Conservation (phyloP, 2,888 invertebrate species). For the Leptinotarsa rubiginosa region DNA sequence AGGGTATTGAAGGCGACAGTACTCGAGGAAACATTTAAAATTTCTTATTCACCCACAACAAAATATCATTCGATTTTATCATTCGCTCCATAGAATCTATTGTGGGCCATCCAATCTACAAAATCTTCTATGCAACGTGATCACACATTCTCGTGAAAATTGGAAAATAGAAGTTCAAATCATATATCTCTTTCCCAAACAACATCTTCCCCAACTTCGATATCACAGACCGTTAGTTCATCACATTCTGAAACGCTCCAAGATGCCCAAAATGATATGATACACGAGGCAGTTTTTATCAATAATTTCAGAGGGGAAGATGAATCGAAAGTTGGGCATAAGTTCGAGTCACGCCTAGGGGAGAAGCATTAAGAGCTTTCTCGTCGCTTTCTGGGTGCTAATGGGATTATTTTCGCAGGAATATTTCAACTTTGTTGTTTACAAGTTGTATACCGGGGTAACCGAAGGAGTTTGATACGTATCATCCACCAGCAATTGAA, state of each 20-base stretch:
- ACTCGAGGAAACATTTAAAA: too few species aligned
- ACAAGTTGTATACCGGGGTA: not conserved
- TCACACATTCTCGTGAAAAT: not conserved
- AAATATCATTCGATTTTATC: too few species aligned
- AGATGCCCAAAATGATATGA: conserved; percentile 1
- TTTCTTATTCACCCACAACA: too few species aligned
- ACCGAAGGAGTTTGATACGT: not conserved
- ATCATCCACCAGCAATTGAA: not conserved
- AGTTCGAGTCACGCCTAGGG: conserved; percentile 10
- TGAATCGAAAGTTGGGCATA: conserved; percentile 16
- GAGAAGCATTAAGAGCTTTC: conserved; percentile 9
- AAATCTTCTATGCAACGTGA: too few species aligned
- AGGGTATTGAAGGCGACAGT: too few species aligned
- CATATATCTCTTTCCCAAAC: not conserved
- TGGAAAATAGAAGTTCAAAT: not conserved
- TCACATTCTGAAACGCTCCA: not conserved
- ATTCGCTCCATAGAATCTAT: too few species aligned
- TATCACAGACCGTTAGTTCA: conserved; percentile 1
- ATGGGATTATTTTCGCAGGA: conserved; percentile 7
- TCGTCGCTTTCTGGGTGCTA: conserved; percentile 13
- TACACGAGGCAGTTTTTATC: conserved; percentile 7
- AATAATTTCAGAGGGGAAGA: conserved; percentile 7
- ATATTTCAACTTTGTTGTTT: conserved; percentile 17
- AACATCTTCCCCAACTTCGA: not conserved
- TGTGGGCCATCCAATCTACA: too few species aligned